A percentile compares a stretch with the other conserved stretches of the same genome.
Evolutionary conservation across 2,797 vertebrate species (phyloP).

Genomic region (Dryobates pubescens): DNA sequence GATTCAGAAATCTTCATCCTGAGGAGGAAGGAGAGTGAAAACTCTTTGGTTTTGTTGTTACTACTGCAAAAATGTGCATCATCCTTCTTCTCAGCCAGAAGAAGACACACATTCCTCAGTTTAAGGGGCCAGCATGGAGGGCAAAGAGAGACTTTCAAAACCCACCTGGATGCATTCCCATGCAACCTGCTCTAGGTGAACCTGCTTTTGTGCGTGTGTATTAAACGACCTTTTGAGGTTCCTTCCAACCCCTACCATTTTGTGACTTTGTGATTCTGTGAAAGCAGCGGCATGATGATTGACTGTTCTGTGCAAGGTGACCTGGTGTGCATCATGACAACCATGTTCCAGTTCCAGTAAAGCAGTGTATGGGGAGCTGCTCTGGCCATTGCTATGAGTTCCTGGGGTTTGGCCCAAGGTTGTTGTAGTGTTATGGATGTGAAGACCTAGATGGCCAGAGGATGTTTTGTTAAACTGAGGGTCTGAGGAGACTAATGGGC

Average conservation of each 20-base stretch:
- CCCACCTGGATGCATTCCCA: too few species aligned
- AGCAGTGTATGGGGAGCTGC: background rate
- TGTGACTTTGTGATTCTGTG: too few species aligned
- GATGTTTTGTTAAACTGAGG: background rate
- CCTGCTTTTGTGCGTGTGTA: too few species aligned
- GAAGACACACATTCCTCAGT: background rate
- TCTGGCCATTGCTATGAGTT: background rate
- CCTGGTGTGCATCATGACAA: rapidly evolving
- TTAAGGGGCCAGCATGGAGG: rapidly evolving
- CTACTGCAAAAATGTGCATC: background rate
- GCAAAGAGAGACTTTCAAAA: background rate
- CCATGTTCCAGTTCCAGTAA: background rate
- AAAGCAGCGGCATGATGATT: background rate
- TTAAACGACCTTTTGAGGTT: too few species aligned
- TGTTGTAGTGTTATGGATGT: background rate
- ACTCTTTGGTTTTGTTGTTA: rapidly evolving
- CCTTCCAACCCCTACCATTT: too few species aligned
- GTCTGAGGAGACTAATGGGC: background rate
- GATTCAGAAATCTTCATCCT: background rate
- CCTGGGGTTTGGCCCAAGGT: background rate
- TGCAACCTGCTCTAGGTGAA: too few species aligned
- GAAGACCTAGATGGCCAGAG: background rate
- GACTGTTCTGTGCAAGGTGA: background rate
- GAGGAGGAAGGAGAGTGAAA: background rate
- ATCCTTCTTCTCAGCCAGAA: background rate